Base-by-base conservation (phyloP, 2,888 invertebrate species). In the Cryptocheilus praepositus region DNA sequence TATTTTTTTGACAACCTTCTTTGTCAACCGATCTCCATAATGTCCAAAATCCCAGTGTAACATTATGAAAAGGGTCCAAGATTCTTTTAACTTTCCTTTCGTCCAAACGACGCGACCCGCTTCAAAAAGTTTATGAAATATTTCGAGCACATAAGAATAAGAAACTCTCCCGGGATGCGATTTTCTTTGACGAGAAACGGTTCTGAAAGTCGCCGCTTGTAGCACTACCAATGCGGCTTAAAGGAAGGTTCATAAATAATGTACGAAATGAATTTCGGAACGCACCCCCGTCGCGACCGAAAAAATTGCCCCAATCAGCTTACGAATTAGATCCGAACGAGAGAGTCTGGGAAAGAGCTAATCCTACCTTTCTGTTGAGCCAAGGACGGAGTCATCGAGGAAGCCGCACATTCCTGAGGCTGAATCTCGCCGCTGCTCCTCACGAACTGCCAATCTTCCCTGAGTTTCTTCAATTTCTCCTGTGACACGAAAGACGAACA, bases 381-480 rank as follows among this genome's bases (percentile, higher is more conserved):
- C 46, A 73, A 36, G 25, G 67, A 54, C 11, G 71, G 56, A 22
- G 53, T 22, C 43, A 64, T 49, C 4, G 63, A 64, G 7, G 73
- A 64, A 53, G 64, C 19, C 18, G 59, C 67, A 0, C 65, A n/a
- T 59, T 79, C 77, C 45, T 76, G 60, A 61, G 71, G 77, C 22
- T 76, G 59, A n/a, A 67, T 51, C 53, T 86, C 88, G 7, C 87
- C 87, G 8, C 85, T 84, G 74, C 81, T 86, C 67, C 89, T 89
- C 65, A 91, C 88, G 77, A 89, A 89, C 16, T 89, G 88, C 92
- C 92, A 90, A 81, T 91, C 90, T 71, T 90, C 90, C 36, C 90
- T 88, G 68, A 92, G 85, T 65, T 90, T 90, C 74, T 87, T 89
- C 77, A 91, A 89, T 75, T 90, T 90, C 80, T 91, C 92, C 91